Evolutionary conservation across 2,888 invertebrate genomes (phyloP), one percentile per base, ranked within the genome.

Genomic region (Aphodius sticticus): DNA sequence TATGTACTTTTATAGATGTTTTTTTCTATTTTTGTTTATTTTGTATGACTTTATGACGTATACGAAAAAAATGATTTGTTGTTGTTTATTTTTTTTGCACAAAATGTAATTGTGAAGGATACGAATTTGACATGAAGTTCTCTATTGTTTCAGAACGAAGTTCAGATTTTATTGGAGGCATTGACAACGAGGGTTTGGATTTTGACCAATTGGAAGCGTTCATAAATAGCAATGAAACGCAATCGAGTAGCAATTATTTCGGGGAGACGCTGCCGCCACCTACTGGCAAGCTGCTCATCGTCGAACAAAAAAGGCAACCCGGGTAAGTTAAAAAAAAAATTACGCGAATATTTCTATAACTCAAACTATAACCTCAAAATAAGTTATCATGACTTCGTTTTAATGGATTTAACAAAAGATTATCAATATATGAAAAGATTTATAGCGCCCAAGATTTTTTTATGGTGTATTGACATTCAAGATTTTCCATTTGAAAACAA

Each of bases 151-250:
- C 90, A 96, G 96, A 95, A 91, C 94, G 96, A 85, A 92, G 92
- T 84, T 92, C 92, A 84, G 95, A 95, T 89, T 95, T 95, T 87
- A 93, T 94, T 84, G 95, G 95, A 84, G 95, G 96, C 85, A 96
- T 97, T 86, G 97, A 97, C 90, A 97, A 95, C 90, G 95, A 95
- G 86, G 94, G 93, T 16, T 89, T 95, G 85, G 95, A 95, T 88
- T 94, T 95, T 89, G 94, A 93, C 80, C 94, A 96, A 88, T 90
- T 97, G 89, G 96, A 96, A 88, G 96, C 96, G 86, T 96, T 96
- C 90, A 96, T 97, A 90, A 96, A 95, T 89, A 94, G 94, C 86
- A 91, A 89, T 86, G 88, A 86, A 89, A 88, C 86, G 87, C 88
- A 69, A 87, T 91, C 85, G 85, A 91, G 84, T 86, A 91, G 86